A percentile compares a stretch with the other conserved stretches of the same genome.
These are phyloP conservation scores for Glyphotaelius pellucidus DNA, from an alignment of 2,888 invertebrate species.

Conservation along the genomic window DNA sequence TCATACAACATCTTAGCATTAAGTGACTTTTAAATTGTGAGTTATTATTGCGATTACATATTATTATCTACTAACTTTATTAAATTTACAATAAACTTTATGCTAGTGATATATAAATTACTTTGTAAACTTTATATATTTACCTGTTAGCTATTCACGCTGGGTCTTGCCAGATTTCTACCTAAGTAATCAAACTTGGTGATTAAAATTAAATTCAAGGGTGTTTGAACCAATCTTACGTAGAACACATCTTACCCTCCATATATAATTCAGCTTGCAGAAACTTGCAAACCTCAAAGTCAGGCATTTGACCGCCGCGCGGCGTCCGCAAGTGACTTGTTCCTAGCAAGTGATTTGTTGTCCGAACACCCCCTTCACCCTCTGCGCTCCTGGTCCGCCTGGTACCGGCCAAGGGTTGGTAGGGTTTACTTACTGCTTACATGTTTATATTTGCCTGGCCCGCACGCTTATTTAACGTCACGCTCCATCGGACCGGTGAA, in stretches of 20 bases:
- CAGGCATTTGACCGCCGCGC: constrained; percentile 50
- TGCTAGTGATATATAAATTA: no score
- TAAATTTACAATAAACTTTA: no score
- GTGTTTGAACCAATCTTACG: not conserved
- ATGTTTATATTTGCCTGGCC: constrained; percentile 64
- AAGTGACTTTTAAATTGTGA: no score
- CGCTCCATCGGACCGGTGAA: constrained; percentile 62
- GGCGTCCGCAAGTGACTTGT: constrained; percentile 64
- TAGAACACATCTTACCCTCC: not conserved
- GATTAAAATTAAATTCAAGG: not conserved
- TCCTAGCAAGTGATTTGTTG: constrained; percentile 64
- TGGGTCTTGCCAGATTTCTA: not conserved
- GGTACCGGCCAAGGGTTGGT: constrained; percentile 25
- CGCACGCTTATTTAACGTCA: constrained; percentile 60
- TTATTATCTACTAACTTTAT: no score
- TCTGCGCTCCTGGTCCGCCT: constrained; percentile 6
- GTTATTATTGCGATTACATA: no score
- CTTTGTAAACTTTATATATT: no score
- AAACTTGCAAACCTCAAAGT: constrained; percentile 33
- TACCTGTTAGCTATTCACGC: no score
- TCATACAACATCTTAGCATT: no score
- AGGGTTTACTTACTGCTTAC: constrained; percentile 55
- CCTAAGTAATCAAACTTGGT: not conserved
- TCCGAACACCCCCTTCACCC: constrained; percentile 33
- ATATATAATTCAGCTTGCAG: constrained; percentile 35